phyloP scores from a whole-genome alignment of 2,888 invertebrate species.

The Habrosyne pyritoides region DNA sequence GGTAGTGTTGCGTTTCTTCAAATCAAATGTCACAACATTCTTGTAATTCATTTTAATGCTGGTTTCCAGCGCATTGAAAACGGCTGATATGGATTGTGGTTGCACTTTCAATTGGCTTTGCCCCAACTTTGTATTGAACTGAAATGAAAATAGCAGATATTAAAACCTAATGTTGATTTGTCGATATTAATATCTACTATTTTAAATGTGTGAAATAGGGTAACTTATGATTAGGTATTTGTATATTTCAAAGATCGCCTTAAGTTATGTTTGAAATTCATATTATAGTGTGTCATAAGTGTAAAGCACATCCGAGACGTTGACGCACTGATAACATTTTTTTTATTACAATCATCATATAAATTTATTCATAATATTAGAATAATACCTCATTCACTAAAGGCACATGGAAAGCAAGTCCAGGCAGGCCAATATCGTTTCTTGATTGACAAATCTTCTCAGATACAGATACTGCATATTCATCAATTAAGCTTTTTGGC shows the following conservation, averaged over 20 bases:
- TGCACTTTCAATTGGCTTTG: conserved; percentile 21
- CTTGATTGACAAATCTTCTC: conserved; percentile 49
- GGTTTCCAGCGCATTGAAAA: conserved; percentile 43
- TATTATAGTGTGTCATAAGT: too few relatives aligned
- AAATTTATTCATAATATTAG: too few relatives aligned
- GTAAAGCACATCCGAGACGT: too few relatives aligned
- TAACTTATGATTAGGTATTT: too few relatives aligned
- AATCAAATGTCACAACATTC: conserved; percentile 35
- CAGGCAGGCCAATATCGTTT: conserved; percentile 46
- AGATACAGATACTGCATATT: conserved; percentile 39
- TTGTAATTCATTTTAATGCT: conserved; percentile 42
- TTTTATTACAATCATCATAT: too few relatives aligned
- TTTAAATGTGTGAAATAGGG: too few relatives aligned
- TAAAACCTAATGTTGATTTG: conserved; percentile 5
- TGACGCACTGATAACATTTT: too few relatives aligned
- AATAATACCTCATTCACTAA: conserved; percentile 37
- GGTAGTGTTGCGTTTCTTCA: conserved; percentile 25
- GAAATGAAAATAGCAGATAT: conserved; percentile 14
- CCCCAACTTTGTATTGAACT: conserved; percentile 28
- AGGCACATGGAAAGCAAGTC: conserved; percentile 32
- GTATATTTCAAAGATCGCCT: too few relatives aligned
- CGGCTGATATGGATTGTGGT: conserved; percentile 31
- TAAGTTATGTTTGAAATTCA: too few relatives aligned
- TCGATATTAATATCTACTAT: too few relatives aligned
- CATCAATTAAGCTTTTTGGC: conserved; percentile 34